Evolutionary conservation across 2,113 vertebrate species (phyloP).

Genomic region (Marmota monax): DNA sequence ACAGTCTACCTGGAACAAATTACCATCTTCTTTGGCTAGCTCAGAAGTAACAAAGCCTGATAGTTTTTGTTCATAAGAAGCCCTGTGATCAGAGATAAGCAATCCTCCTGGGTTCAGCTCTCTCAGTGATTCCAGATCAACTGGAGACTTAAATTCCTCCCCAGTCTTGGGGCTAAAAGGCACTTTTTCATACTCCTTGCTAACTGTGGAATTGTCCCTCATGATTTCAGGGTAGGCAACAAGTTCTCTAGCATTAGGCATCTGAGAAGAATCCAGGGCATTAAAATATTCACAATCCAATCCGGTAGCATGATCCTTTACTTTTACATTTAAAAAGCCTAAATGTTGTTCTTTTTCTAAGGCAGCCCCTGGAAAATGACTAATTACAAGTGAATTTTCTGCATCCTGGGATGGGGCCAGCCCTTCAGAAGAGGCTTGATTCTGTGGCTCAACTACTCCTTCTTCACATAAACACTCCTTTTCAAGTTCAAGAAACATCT

Average conservation of each 20-base stretch:
- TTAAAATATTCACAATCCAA: constrained; percentile 83
- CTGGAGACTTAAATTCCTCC: constrained; percentile 26
- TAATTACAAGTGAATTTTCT: constrained; percentile 69
- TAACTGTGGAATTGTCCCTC: constrained; percentile 80
- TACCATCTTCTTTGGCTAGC: constrained; percentile 82
- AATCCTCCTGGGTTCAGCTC: not conserved
- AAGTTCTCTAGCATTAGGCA: constrained; percentile 82
- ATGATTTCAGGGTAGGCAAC: constrained; percentile 79
- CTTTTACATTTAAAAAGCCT: constrained; percentile 72
- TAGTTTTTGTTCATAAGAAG: constrained; percentile 52
- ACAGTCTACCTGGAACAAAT: constrained; percentile 67
- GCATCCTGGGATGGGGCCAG: constrained; percentile 60
- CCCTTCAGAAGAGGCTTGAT: constrained; percentile 74
- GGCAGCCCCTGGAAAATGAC: constrained; percentile 45
- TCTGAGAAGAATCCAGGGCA: constrained; percentile 86
- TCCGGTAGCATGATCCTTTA: constrained; percentile 79
- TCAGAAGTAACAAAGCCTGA: not conserved
- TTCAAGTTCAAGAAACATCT: constrained; percentile 97
- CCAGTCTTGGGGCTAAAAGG: constrained; percentile 78
- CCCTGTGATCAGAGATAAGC: constrained; percentile 8
- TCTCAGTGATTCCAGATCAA: constrained; percentile 10
- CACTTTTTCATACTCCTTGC: constrained; percentile 81
- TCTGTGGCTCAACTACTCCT: constrained; percentile 80
- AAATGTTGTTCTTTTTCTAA: constrained; percentile 63
- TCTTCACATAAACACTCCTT: constrained; percentile 92